Evolutionary conservation across 2,888 invertebrate genomes (phyloP), one percentile per base, ranked within the genome.

Genomic region (Muscina levida): DNA sequence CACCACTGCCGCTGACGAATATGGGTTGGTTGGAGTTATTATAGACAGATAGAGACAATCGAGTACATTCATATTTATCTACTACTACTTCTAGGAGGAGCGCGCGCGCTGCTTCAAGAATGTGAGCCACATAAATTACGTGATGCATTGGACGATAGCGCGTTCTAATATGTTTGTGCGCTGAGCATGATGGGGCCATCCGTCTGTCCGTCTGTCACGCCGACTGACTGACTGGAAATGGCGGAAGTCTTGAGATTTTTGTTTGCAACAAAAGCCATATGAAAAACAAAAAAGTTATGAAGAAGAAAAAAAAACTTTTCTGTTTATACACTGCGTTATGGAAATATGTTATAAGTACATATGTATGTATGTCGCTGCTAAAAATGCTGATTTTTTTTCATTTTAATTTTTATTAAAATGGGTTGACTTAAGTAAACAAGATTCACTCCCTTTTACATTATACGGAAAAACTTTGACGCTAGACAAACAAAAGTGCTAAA

Each of bases 401-500:
- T n/a, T n/a, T n/a, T n/a, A n/a, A n/a, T n/a, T n/a, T n/a, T n/a
- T n/a, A n/a, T n/a, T n/a, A n/a, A n/a, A n/a, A n/a, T 31, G 31
- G 31, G 31, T 3, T 31, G 31, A 8, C 31, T 5, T 31, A 31
- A 31, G 4, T 31, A 5, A 3, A 31, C 8, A 31, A 31, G 31
- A 5, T 8, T 8, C 8, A 31, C 31, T 31, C 31, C 31, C 31
- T 8, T 8, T 31, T 5, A 31, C n/a, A n/a, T 31, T 5, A 31
- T 8, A 31, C 31, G n/a, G n/a, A n/a, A 31, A 31, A 31, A 31
- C 31, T 31, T 31, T 31, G 3, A 11, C 48, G 26, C 46, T 53
- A 53, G 37, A 42, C 22, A 66, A 71, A 74, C 70, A 70, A 79
- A 79, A 56, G 53, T 74, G n/a, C 71, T 26, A 79, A 75, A 79